Base-by-base conservation (phyloP, 2,888 invertebrate genomes). In the Baccha elongata region DNA sequence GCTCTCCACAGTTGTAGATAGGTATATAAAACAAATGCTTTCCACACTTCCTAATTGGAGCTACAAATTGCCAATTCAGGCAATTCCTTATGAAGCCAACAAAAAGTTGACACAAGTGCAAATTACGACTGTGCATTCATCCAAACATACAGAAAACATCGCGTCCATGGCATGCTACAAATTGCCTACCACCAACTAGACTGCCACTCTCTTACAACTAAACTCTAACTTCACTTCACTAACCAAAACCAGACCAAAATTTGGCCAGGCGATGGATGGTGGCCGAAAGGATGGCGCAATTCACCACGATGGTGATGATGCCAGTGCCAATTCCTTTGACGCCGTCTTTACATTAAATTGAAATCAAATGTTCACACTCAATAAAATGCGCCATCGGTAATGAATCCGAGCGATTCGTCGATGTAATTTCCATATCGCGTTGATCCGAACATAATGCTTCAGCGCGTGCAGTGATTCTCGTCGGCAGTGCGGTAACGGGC, bases 331-430 rank as follows among this genome's bases (percentile, higher is more conserved):
- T 78, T 71, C 37, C 19, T 65, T 65, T 83, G 76, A 83, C 78
- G 81, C 78, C 76, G 78, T 72, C 52, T 48, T 62, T 50, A 62
- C 62, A 78, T 73, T 83, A 83, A 83, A 83, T 83, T 83, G 73
- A 78, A 78, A 78, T 78, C 83, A 78, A 83, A 83, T 83, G 83
- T 78, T 83, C 83, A 73, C 83, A 83, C 83, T 83, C 78, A 78
- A 83, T 83, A 83, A 83, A 83, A 73, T 55, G 23, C 67, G 73
- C 81, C 81, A 76, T 83, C 76, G 76, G 71, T 71, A 76, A 62
- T 67, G 67, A 73, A 73, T 83, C 67, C 62, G 46, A 52, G 52
- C 23, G 44, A 67, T 60, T 71, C 60, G 65, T 42, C 60, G 40
- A 40, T 60, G 64, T 83, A 64, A 83, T 83, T 83, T 83, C 83